Conservation (phyloP, 2,797 vertebrate species). For the Astyanax mexicanus region DNA sequence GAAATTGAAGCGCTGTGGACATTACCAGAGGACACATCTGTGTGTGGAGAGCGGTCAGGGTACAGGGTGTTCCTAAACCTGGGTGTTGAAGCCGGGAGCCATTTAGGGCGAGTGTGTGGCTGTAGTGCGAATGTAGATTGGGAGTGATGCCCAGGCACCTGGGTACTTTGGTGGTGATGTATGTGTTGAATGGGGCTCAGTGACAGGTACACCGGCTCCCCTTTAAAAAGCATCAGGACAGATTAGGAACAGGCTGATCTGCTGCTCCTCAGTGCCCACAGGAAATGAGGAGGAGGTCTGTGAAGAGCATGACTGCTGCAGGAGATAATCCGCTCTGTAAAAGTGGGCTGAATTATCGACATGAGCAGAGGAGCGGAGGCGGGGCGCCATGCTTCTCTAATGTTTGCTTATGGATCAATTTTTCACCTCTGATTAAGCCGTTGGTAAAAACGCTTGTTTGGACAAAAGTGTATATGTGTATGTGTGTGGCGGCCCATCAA, state of each 20-base stretch:
- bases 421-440: not conserved
- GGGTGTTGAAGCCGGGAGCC: not conserved
- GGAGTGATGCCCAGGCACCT: not conserved
- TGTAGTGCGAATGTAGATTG: constrained; percentile 29
- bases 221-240: constrained; percentile 27
- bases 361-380: not conserved
- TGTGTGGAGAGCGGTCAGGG: too few relatives aligned
- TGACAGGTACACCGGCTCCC: constrained; percentile 32
- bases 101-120: not conserved
- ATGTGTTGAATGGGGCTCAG: constrained; percentile 16
- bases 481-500: not conserved
- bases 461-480: too few relatives aligned
- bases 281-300: constrained; percentile 16
- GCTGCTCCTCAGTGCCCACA: constrained; percentile 10
- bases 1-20: too few relatives aligned
- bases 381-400: constrained; percentile 16
- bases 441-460: not conserved
- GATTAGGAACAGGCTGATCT: constrained; percentile 31
- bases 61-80: too few relatives aligned
- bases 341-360: constrained; percentile 1
- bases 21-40: too few relatives aligned
- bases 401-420: constrained; percentile 7
- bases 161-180: constrained; percentile 26
- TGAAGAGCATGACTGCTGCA: not conserved
- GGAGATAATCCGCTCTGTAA: constrained; percentile 9